A percentile compares a stretch with the other conserved stretches of the same genome.
Conservation (phyloP, 2,888 invertebrate genomes). For the Ephialtes manifestator region DNA sequence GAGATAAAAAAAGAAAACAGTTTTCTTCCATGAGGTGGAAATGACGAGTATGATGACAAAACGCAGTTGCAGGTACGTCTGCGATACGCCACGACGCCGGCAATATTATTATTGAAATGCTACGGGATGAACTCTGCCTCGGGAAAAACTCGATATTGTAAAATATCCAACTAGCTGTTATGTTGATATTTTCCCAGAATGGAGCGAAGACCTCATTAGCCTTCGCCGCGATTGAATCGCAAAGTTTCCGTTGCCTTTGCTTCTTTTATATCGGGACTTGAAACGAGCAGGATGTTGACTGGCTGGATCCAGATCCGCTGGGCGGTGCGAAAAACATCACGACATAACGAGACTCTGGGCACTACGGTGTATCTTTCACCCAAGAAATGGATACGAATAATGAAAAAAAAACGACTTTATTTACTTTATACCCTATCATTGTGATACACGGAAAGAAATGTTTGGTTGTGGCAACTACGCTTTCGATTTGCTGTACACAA, state of each 20-base stretch:
- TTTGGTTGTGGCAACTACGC: no score
- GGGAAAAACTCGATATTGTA: neutral
- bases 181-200: constrained; percentile 19
- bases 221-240: constrained; percentile 11
- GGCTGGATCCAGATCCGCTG: neutral
- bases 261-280: neutral
- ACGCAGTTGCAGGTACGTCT: neutral
- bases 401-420: neutral
- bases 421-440: neutral
- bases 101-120: neutral
- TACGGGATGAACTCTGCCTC: neutral
- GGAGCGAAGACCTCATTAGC: constrained; percentile 3
- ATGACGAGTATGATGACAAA: constrained; percentile 21
- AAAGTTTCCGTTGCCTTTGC: neutral
- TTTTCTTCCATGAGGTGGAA: constrained; percentile 9
- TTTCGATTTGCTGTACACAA: no score
- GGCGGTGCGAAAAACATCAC: constrained; percentile 7
- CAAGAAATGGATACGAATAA: neutral
- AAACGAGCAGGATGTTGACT: neutral
- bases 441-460: no score
- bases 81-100: neutral
- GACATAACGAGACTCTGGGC: constrained; percentile 18
- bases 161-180: neutral
- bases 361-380: constrained; percentile 4
- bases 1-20: neutral